Evolutionary conservation across 1,140 invertebrate genomes (phyloP).

Genomic region (Psix sp.): DNA sequence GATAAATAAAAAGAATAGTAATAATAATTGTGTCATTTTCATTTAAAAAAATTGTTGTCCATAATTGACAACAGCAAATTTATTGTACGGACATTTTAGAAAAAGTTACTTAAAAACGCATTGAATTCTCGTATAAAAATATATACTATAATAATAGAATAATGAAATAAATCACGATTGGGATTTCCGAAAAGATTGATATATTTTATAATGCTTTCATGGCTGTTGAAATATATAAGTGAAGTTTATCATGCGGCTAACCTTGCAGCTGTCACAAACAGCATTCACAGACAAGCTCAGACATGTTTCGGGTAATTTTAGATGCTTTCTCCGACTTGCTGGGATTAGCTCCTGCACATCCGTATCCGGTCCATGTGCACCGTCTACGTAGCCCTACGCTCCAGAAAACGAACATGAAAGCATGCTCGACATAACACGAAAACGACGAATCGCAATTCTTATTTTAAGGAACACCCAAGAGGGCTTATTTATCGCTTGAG

Average conservation of each 20-base stretch:
- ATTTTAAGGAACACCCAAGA: slow-evolving; percentile 17
- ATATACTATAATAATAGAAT: too few species aligned
- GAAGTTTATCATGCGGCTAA: slow-evolving; percentile 46
- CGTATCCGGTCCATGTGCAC: slow-evolving; percentile 46
- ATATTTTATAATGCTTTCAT: slow-evolving; percentile 37
- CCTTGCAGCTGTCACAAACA: slow-evolving; percentile 45
- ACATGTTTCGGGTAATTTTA: slow-evolving; percentile 46
- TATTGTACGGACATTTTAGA: too few species aligned
- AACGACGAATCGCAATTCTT: slow-evolving; percentile 17
- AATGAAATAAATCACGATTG: too few species aligned
- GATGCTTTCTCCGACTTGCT: slow-evolving; percentile 34
- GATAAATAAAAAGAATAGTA: too few species aligned
- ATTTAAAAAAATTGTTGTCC: too few species aligned
- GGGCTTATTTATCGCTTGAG: background rate
- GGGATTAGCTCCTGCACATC: slow-evolving; percentile 29
- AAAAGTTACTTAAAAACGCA: too few species aligned
- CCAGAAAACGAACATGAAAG: slow-evolving; percentile 20
- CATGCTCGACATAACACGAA: slow-evolving; percentile 11
- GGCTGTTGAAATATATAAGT: slow-evolving; percentile 40
- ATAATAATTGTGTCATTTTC: too few species aligned
- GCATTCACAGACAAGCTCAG: slow-evolving; percentile 29
- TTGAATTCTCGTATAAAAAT: too few species aligned
- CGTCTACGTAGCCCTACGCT: slow-evolving; percentile 18
- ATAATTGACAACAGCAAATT: too few species aligned
- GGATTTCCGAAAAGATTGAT: slow-evolving; percentile 16